Percentiles rank a stretch among this genome's conserved stretches.
phyloP scores from a whole-genome alignment of 64 coral and sea anemone species.

The Porites lutea region DNA sequence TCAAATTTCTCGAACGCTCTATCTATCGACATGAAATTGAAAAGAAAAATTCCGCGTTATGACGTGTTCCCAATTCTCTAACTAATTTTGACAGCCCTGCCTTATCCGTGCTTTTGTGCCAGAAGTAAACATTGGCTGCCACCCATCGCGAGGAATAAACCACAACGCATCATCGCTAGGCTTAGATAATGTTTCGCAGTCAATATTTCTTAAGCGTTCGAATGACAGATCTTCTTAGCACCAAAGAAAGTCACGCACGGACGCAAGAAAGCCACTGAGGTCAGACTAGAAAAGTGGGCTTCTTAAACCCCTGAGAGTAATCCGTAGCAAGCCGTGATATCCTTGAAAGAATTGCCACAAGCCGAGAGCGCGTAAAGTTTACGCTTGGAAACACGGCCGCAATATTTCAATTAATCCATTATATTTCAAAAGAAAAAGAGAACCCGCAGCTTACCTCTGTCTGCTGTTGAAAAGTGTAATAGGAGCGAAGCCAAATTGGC shows the following conservation, averaged over 20 bases:
- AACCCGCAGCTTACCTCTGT: conserved; percentile 12
- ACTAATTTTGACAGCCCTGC: neutral
- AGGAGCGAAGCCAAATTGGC: neutral
- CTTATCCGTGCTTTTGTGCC: conserved; percentile 32
- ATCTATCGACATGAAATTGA: too few species aligned
- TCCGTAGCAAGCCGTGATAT: neutral
- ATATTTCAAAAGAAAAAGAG: neutral
- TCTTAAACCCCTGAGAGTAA: neutral
- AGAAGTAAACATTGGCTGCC: conserved; percentile 37
- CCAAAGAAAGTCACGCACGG: conserved; percentile 21
- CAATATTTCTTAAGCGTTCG: conserved; percentile 46
- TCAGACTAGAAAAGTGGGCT: conserved; percentile 4
- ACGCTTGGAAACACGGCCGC: neutral
- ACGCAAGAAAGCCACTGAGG: neutral
- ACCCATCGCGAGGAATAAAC: conserved; percentile 30
- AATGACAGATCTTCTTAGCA: conserved; percentile 42
- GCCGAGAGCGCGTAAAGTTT: neutral
- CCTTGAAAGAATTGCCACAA: conserved; percentile 1
- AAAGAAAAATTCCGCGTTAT: neutral
- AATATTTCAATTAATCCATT: neutral
- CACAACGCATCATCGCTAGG: neutral
- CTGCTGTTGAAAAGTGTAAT: conserved; percentile 4
- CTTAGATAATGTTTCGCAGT: conserved; percentile 24
- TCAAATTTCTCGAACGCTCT: neutral
- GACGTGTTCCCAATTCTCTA: neutral